These are phyloP conservation scores for Aulostomus chinensis DNA, from an alignment of 2,797 vertebrate genomes.

Conservation along the genomic window DNA sequence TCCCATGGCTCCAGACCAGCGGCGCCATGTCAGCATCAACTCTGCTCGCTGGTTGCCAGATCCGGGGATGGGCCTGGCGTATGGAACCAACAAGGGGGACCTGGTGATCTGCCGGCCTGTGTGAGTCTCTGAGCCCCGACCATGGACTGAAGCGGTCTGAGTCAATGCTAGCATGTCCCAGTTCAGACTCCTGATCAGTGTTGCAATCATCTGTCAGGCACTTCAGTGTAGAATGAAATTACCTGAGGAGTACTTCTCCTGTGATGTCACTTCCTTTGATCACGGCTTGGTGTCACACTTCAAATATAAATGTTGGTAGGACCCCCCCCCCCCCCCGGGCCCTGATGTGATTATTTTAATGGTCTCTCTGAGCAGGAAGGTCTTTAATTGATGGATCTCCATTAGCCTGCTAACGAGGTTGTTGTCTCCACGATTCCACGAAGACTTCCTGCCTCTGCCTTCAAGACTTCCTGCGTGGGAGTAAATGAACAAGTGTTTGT, in stretches of 20 bases:
- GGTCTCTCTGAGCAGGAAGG: constrained; percentile 64
- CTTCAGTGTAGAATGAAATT: neutral
- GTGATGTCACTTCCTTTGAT: too few relatives aligned
- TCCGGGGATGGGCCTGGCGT: constrained; percentile 94
- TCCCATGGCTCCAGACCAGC: constrained; percentile 97
- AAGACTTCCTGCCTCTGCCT: constrained; percentile 39
- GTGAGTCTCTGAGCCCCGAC: constrained; percentile 72
- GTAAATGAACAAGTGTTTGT: constrained; percentile 5
- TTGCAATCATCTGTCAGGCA: neutral
- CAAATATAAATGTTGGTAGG: too few relatives aligned
- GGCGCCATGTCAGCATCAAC: constrained; percentile 98
- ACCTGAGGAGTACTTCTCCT: too few relatives aligned
- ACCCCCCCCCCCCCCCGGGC: neutral
- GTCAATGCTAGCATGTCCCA: neutral
- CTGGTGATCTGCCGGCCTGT: constrained; percentile 97
- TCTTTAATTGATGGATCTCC: constrained; percentile 35
- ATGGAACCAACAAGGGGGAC: constrained; percentile 99
- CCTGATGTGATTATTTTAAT: constrained; percentile 63
- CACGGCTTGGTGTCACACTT: too few relatives aligned
- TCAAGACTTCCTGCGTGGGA: constrained; percentile 28
- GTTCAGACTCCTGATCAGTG: neutral
- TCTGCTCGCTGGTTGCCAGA: constrained; percentile 98
- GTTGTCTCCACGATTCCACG: constrained; percentile 33
- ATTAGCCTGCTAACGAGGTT: constrained; percentile 59
- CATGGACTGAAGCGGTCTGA: neutral